Evolutionary conservation across 2,888 invertebrate genomes (phyloP), one percentile per base, ranked within the genome.

Genomic region (Abrostola triplasia): DNA sequence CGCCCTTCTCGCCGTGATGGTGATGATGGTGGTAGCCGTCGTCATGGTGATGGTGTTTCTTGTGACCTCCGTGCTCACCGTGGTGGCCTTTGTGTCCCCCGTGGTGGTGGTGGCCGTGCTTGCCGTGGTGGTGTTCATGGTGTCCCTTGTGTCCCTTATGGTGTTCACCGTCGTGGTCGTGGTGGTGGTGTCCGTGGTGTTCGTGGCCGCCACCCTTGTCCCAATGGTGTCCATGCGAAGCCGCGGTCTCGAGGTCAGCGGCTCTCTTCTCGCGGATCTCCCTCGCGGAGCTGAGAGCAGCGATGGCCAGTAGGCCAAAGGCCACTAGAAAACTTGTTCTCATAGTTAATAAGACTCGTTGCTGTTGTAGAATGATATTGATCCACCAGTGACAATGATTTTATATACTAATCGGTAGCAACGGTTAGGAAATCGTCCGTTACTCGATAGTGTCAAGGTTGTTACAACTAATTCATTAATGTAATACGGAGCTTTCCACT

Each of bases 41-140:
- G 59, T 95, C 95, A 80, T 96, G 95, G 76, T 96, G 95, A 76
- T 96, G 95, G 49, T 95, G 92, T 73, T 96, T 95, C 85, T 96
- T 96, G 84, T 96, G 95, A 0, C 96, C 96, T 13, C 94, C 95
- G 57, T 95, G 93, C 77, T 96, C 96, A 13, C 91, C 94, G 84
- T 95, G 95, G 70, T 95, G 94, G 0, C 95, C 95, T 59, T 92
- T 88, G 80, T 96, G 95, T 0, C 93, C 93, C 65, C 95, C 96
- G 77, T 96, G 96, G 82, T 96, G 96, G 81, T 96, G 96, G 81
- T 97, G 96, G 0, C 97, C 97, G 74, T 96, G 95, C 62, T 96
- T 91, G 11, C 96, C 96, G 80, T 96, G 96, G 70, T 95, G 95
- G 68, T 96, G 92, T 44, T 95, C 95, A 76, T 97, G 96, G 64